Evolutionary conservation across 2,113 vertebrate species (phyloP).

Genomic region (Lepisosteus oculatus): DNA sequence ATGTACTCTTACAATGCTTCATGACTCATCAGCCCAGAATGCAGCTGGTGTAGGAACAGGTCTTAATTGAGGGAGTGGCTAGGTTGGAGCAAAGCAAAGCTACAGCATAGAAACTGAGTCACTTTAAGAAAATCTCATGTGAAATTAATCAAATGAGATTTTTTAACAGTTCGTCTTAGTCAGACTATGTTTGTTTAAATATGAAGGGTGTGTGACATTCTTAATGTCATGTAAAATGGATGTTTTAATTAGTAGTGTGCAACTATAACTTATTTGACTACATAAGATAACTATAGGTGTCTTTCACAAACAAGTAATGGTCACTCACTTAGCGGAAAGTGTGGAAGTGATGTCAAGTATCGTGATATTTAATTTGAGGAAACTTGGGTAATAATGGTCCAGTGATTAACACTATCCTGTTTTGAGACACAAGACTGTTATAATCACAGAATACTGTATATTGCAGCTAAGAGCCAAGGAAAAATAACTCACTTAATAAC

Average conservation of each 20-base stretch:
- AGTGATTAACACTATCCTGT: too few relatives aligned
- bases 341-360: neutral
- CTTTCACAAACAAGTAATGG: neutral
- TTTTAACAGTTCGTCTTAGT: neutral
- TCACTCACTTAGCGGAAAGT: neutral
- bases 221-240: neutral
- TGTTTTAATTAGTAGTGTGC: neutral
- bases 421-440: too few relatives aligned
- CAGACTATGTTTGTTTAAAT: conserved; percentile 7
- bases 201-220: conserved; percentile 2
- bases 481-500: too few relatives aligned
- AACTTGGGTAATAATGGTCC: too few relatives aligned
- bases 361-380: too few relatives aligned
- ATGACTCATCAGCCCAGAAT: too few relatives aligned
- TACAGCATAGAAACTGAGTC: conserved; percentile 4
- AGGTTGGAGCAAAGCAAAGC: neutral
- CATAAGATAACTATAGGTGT: neutral
- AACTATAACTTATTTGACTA: neutral
- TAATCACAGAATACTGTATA: too few relatives aligned
- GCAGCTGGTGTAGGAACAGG: too few relatives aligned
- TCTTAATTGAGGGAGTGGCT: too few relatives aligned
- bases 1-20: too few relatives aligned
- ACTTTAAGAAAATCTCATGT: neutral
- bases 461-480: too few relatives aligned
- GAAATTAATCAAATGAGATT: neutral